Conservation (phyloP, 2,888 invertebrate species). For the Noctua janthe region DNA sequence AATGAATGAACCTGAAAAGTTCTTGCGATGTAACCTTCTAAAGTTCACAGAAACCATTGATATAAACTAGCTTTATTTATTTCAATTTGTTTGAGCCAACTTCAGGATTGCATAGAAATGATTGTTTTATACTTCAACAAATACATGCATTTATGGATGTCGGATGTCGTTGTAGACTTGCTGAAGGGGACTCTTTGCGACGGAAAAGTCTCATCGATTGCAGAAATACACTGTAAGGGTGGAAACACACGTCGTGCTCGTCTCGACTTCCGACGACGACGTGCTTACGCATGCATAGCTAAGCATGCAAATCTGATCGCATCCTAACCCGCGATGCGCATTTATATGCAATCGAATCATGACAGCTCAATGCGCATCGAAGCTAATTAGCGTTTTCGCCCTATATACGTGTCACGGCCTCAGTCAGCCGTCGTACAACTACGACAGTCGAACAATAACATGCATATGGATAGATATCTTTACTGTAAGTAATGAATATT, state of each 20-base stretch:
- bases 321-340: slow-evolving; percentile 31
- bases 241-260: slow-evolving; percentile 33
- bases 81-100: slow-evolving; percentile 36
- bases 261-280: slow-evolving; percentile 33
- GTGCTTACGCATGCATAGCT: slow-evolving; percentile 53
- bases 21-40: neutral
- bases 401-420: slow-evolving; percentile 18
- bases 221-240: slow-evolving; percentile 50
- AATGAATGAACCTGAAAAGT: slow-evolving; percentile 16
- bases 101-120: slow-evolving; percentile 43
- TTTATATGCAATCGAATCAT: slow-evolving; percentile 50
- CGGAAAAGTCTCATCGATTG: slow-evolving; percentile 51
- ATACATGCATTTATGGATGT: slow-evolving; percentile 56
- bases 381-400: slow-evolving; percentile 52
- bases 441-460: slow-evolving; percentile 13
- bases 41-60: slow-evolving; percentile 23
- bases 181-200: slow-evolving; percentile 44
- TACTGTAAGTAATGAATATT: slow-evolving; percentile 64
- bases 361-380: slow-evolving; percentile 51
- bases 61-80: slow-evolving; percentile 40
- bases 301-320: slow-evolving; percentile 37
- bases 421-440: slow-evolving; percentile 7
- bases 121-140: slow-evolving; percentile 46
- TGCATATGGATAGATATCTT: slow-evolving; percentile 14
- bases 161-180: slow-evolving; percentile 54